These are phyloP conservation scores for Microcebus ravelobensis DNA, from an alignment of 2,113 vertebrate genomes.

Conservation along the genomic window DNA sequence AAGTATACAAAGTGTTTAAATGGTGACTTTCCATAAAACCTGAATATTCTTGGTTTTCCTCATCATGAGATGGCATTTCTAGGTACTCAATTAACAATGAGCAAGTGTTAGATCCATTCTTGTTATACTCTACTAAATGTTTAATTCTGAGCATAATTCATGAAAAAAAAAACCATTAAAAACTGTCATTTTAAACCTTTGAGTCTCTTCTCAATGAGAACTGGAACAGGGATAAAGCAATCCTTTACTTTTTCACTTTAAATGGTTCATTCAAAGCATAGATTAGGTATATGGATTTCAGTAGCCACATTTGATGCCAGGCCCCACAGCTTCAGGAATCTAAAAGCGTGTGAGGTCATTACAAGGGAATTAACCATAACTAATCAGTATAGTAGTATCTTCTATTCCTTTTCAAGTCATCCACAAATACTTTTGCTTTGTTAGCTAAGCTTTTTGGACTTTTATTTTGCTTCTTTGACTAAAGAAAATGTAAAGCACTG, in stretches of 20 bases:
- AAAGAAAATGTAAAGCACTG: neutral
- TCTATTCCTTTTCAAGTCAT: neutral
- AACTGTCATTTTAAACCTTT: neutral
- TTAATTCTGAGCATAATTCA: conserved; percentile 14
- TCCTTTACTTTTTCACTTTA: neutral
- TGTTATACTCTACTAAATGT: neutral
- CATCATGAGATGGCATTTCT: neutral
- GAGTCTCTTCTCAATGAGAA: neutral
- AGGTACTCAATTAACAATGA: neutral
- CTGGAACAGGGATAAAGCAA: neutral
- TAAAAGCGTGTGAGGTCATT: neutral
- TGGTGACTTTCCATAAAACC: neutral
- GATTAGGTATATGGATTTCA: neutral
- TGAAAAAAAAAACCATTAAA: neutral
- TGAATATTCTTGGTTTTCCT: neutral
- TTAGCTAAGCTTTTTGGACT: neutral
- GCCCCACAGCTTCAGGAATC: neutral
- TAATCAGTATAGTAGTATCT: neutral
- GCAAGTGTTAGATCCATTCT: neutral
- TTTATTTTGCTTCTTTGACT: neutral
- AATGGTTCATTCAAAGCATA: neutral
- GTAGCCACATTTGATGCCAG: neutral
- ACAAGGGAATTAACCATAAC: neutral
- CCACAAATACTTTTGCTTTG: neutral
- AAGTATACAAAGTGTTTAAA: neutral